phyloP scores from a whole-genome alignment of 92 coral and sea anemone species.

The Pocillopora meandrina region DNA sequence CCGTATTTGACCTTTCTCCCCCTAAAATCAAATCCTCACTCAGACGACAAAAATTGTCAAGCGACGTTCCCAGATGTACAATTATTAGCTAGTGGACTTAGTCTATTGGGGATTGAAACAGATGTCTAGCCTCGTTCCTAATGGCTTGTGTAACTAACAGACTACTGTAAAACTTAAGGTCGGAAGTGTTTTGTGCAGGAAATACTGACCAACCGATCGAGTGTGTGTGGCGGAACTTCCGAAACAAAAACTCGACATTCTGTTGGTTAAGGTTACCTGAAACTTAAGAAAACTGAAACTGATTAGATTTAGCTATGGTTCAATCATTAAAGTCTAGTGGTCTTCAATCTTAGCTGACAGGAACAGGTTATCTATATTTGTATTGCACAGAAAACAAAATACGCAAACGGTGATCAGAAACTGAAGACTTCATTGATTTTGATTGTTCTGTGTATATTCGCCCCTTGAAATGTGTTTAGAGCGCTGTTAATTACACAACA shows the following conservation, averaged over 20 bases:
- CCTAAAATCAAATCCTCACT: too few relatives aligned
- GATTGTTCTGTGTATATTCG: not conserved
- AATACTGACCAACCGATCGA: too few relatives aligned
- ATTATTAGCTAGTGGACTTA: too few relatives aligned
- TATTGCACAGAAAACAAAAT: constrained; percentile 3
- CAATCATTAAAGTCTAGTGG: not conserved
- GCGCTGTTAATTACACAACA: not conserved
- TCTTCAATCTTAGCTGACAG: not conserved
- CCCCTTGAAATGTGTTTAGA: not conserved
- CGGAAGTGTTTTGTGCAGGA: too few relatives aligned
- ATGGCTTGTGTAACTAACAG: too few relatives aligned
- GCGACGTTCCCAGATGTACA: too few relatives aligned
- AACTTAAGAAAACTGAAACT: constrained; percentile 1
- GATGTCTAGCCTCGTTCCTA: too few relatives aligned
- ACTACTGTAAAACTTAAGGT: too few relatives aligned
- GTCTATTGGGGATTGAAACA: too few relatives aligned
- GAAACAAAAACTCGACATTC: not conserved
- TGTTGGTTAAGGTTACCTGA: not conserved
- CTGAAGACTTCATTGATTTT: not conserved
- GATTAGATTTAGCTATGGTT: not conserved
- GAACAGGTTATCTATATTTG: not conserved
- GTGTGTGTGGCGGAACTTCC: not conserved
- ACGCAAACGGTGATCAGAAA: not conserved
- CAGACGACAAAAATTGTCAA: too few relatives aligned
- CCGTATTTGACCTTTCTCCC: too few relatives aligned